These are phyloP conservation scores for Aegypius monachus DNA, from an alignment of 2,113 vertebrate species.

Conservation along the genomic window DNA sequence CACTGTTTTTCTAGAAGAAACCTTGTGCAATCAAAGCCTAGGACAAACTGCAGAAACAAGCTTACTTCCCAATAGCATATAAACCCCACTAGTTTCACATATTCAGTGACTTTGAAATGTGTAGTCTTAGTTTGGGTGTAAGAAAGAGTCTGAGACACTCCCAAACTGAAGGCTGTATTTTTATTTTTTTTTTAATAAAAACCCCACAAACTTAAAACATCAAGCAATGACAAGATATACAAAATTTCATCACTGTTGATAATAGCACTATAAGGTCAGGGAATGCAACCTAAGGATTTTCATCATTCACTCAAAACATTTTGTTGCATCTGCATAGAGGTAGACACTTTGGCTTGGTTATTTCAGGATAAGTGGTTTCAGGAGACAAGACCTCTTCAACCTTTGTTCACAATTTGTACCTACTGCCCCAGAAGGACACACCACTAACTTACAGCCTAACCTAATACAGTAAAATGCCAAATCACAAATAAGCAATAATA, in stretches of 20 bases:
- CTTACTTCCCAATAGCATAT: background rate
- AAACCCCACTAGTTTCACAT: background rate
- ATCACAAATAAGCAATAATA: background rate
- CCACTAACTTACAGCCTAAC: background rate
- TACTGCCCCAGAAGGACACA: background rate
- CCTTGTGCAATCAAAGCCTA: background rate
- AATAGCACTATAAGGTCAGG: background rate
- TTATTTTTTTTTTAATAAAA: background rate
- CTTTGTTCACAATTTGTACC: background rate
- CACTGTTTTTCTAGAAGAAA: background rate
- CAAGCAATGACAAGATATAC: background rate
- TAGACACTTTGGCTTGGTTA: background rate
- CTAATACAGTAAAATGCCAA: background rate
- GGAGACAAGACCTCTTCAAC: background rate
- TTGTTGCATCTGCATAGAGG: background rate
- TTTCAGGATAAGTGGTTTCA: background rate
- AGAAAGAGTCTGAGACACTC: background rate
- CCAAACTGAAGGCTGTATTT: background rate
- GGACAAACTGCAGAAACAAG: background rate
- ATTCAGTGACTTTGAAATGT: accelerated
- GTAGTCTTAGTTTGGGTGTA: background rate
- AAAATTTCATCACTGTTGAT: background rate
- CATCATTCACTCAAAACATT: background rate
- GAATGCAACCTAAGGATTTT: background rate
- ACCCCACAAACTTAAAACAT: background rate